phyloP scores from a whole-genome alignment of 1,140 invertebrate genomes.

The Drosophila seguyi region DNA sequence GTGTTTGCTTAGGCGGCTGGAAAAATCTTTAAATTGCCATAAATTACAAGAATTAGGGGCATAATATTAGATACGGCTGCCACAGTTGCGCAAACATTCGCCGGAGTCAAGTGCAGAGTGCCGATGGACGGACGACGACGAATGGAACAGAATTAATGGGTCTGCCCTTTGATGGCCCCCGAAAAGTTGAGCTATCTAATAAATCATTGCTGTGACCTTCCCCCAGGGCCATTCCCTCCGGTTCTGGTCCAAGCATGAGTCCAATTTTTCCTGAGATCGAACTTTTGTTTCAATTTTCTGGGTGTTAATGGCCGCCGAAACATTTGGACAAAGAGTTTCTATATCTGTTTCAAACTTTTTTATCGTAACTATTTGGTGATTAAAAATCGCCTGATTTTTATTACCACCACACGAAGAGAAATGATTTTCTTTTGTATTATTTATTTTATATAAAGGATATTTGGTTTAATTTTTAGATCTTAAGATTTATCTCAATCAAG shows the following conservation, averaged over 20 bases:
- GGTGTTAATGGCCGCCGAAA: slow-evolving; percentile 45
- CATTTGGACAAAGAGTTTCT: slow-evolving; percentile 12
- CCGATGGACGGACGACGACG: slow-evolving; percentile 26
- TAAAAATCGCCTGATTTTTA: slow-evolving; percentile 16
- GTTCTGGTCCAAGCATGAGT: not conserved
- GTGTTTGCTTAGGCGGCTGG: slow-evolving; percentile 26
- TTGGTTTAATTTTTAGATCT: too few relatives aligned
- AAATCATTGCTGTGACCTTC: slow-evolving; percentile 64
- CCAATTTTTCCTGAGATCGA: not conserved
- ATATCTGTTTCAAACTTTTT: not conserved
- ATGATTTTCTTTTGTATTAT: not conserved
- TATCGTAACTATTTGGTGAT: slow-evolving; percentile 18
- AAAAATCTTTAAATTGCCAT: slow-evolving; percentile 66
- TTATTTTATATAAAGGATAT: too few relatives aligned
- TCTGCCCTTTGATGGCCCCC: slow-evolving; percentile 48
- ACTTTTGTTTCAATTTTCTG: slow-evolving; percentile 32
- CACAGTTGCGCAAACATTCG: slow-evolving; percentile 60
- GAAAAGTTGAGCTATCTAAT: slow-evolving; percentile 27
- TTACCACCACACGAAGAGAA: slow-evolving; percentile 1
- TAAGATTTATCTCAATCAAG: too few relatives aligned
- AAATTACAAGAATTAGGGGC: slow-evolving; percentile 53
- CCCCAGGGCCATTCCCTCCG: slow-evolving; percentile 3
- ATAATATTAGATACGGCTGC: slow-evolving; percentile 30
- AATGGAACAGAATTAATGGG: slow-evolving; percentile 64
- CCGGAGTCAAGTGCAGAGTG: slow-evolving; percentile 61